Evolutionary conservation across 2,113 vertebrate genomes (phyloP).

Genomic region (Syngnathus typhle): DNA sequence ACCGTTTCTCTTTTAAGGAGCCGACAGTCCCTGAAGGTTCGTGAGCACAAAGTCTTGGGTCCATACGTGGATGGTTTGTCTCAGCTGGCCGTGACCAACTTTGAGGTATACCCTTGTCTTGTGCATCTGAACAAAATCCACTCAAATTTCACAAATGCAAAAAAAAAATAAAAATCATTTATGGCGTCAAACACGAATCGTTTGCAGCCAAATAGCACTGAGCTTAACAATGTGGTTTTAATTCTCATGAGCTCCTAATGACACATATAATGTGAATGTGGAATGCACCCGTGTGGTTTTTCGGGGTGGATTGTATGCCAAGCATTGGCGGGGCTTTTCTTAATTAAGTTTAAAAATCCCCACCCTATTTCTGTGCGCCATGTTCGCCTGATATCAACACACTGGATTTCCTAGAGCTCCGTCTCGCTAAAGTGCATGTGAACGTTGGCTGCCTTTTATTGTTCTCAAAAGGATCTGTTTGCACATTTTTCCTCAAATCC

Average conservation of each 20-base stretch:
- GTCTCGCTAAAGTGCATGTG: slow-evolving; percentile 22
- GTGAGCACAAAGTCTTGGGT: slow-evolving; percentile 95
- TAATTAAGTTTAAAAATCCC: slow-evolving; percentile 55
- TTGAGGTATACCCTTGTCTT: slow-evolving; percentile 75
- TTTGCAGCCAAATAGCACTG: slow-evolving; percentile 1
- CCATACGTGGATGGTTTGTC: slow-evolving; percentile 95
- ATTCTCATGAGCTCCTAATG: slow-evolving; percentile 25
- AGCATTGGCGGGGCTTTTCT: slow-evolving; percentile 48
- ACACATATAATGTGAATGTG: slow-evolving; percentile 33
- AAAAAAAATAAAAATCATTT: slow-evolving; percentile 3
- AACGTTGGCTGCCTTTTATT: slow-evolving; percentile 12
- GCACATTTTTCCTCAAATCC: not conserved
- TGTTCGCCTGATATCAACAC: slow-evolving; percentile 37
- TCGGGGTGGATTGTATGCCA: slow-evolving; percentile 32
- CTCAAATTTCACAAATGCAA: slow-evolving; percentile 11
- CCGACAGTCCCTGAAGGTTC: slow-evolving; percentile 91
- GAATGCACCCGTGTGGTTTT: slow-evolving; percentile 36
- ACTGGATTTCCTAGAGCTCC: slow-evolving; percentile 26
- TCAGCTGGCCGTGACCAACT: slow-evolving; percentile 91
- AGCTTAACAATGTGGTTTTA: not conserved
- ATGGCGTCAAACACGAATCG: not conserved
- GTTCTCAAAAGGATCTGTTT: slow-evolving; percentile 8
- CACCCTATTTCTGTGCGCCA: slow-evolving; percentile 51
- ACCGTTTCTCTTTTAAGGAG: slow-evolving; percentile 63
- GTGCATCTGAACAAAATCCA: not conserved